phyloP scores from a whole-genome alignment of 1,140 invertebrate species.

The Penaeus japonicus region DNA sequence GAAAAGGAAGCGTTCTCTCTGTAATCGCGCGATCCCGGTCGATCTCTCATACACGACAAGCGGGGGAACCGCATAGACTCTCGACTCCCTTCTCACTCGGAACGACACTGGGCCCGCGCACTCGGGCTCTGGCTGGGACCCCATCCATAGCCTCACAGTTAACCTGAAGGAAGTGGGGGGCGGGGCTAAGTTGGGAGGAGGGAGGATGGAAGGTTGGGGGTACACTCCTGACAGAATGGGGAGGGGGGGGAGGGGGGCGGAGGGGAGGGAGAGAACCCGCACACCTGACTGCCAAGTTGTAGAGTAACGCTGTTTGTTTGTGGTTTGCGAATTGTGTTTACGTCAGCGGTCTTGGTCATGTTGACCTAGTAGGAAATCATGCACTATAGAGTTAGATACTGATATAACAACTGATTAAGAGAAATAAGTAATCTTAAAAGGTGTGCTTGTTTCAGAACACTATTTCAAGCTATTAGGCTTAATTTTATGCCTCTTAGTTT shows the following conservation, averaged over 20 bases:
- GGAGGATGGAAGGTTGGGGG: neutral
- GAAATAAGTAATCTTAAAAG: too few relatives aligned
- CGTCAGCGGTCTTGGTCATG: too few relatives aligned
- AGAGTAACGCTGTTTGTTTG: neutral
- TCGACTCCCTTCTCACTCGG: neutral
- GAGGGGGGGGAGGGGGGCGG: neutral
- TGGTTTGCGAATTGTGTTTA: neutral
- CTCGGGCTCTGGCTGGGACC: neutral
- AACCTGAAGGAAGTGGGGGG: conserved; percentile 36
- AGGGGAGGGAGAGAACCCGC: neutral
- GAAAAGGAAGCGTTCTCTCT: too few relatives aligned
- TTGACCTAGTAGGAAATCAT: too few relatives aligned
- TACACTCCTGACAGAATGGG: neutral
- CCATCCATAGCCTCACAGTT: conserved; percentile 22
- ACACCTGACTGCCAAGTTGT: conserved; percentile 17
- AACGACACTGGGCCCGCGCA: neutral
- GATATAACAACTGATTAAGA: too few relatives aligned
- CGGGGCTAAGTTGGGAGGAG: too few relatives aligned
- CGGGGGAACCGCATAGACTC: neutral
- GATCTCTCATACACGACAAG: conserved; percentile 2
- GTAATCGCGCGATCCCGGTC: neutral
- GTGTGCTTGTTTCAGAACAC: too few relatives aligned
- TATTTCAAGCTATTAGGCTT: too few relatives aligned
- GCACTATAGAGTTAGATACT: too few relatives aligned
- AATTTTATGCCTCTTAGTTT: too few relatives aligned